These are phyloP conservation scores for Microcebus tavaratra DNA, from an alignment of 2,113 vertebrate genomes.

Conservation along the genomic window DNA sequence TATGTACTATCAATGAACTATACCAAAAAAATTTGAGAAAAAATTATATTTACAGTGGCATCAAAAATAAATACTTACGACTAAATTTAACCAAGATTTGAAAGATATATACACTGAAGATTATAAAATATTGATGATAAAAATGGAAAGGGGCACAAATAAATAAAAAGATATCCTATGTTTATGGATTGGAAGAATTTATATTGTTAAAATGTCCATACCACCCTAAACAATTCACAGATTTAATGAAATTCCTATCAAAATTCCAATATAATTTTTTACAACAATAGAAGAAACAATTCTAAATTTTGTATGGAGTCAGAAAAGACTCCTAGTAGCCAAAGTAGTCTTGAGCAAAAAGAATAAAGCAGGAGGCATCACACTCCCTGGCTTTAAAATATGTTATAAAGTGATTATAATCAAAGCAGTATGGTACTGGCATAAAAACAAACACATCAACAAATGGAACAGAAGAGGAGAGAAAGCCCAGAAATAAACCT, in stretches of 20 bases:
- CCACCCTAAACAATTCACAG: no score
- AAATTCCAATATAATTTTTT: no score
- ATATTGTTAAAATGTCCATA: no score
- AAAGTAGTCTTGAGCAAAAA: not conserved
- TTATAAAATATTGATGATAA: not conserved
- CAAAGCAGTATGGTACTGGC: not conserved
- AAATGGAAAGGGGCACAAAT: not conserved
- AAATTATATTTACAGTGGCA: not conserved
- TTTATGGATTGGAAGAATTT: no score
- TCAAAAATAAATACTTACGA: not conserved
- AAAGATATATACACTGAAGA: not conserved
- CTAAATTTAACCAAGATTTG: not conserved
- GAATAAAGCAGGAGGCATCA: not conserved
- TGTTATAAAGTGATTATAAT: not conserved
- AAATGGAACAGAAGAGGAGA: not conserved
- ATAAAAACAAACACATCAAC: not conserved
- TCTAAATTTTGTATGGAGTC: not conserved
- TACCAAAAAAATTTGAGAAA: not conserved
- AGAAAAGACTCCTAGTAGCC: not conserved
- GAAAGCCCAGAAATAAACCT: not conserved
- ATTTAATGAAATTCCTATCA: no score
- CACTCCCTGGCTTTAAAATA: not conserved
- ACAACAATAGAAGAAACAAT: no score
- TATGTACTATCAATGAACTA: not conserved
- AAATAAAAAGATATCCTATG: not conserved